phyloP scores from a whole-genome alignment of 2,113 vertebrate species.

The Paedocypris sp. region DNA sequence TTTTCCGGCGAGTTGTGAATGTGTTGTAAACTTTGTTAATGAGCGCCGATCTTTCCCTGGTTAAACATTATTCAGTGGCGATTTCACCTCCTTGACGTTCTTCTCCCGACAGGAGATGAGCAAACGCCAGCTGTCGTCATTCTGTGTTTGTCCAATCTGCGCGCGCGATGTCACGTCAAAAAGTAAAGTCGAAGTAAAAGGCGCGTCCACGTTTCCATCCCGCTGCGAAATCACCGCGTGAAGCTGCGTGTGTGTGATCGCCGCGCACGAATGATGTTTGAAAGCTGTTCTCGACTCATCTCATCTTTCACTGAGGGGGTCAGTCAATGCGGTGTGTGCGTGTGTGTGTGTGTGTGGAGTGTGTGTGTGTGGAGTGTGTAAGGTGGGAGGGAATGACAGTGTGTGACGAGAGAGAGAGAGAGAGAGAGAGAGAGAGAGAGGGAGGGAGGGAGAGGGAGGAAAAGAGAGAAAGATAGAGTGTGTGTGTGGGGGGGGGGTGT shows the following conservation, averaged over 20 bases:
- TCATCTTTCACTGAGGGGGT: not conserved
- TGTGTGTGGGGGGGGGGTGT: too few relatives aligned
- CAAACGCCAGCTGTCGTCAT: not conserved
- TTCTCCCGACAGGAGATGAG: not conserved
- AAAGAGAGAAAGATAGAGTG: not conserved
- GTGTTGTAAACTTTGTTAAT: conserved; percentile 4
- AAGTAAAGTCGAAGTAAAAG: not conserved
- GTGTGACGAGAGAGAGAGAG: not conserved
- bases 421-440: not conserved
- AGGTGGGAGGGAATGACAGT: conserved; percentile 9
- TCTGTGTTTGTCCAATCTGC: not conserved
- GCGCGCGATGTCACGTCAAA: not conserved
- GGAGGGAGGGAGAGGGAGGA: not conserved
- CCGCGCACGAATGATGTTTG: not conserved
- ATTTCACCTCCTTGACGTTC: not conserved
- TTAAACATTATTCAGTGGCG: not conserved
- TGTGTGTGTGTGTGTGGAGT: not conserved
- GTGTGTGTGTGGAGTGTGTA: too few relatives aligned
- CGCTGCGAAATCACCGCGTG: too few relatives aligned
- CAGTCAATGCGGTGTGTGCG: not conserved
- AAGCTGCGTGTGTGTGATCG: not conserved
- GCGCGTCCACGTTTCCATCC: not conserved
- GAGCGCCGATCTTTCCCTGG: not conserved
- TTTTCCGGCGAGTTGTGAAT: not conserved
- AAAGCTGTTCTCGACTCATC: not conserved